phyloP scores from a whole-genome alignment of 1,140 invertebrate species.

The Paraescarpia echinospica region DNA sequence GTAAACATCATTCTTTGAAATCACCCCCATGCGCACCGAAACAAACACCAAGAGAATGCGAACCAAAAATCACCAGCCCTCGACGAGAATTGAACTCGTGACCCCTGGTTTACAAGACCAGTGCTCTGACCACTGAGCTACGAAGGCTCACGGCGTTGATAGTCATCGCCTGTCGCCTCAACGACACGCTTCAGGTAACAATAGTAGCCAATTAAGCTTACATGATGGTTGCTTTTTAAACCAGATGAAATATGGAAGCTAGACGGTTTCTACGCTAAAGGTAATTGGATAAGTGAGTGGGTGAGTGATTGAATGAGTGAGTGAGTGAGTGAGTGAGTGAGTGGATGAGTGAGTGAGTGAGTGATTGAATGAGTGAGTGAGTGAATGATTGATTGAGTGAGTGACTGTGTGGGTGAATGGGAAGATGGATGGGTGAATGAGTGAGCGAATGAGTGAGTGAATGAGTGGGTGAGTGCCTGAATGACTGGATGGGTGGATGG shows the following conservation, averaged over 20 bases:
- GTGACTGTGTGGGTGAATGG: not conserved
- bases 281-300: not conserved
- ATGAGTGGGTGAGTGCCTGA: not conserved
- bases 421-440: not conserved
- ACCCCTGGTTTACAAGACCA: slow-evolving; percentile 3
- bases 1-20: too few species aligned
- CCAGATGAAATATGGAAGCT: too few species aligned
- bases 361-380: not conserved
- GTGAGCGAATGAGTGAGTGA: not conserved
- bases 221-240: too few species aligned
- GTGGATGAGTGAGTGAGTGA: not conserved
- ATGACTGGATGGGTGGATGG: not conserved
- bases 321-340: not conserved
- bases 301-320: not conserved
- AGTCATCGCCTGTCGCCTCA: not conserved
- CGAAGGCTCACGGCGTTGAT: too few species aligned
- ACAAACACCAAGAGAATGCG: not conserved
- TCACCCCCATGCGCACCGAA: too few species aligned
- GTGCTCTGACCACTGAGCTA: too few species aligned
- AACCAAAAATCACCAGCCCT: not conserved
- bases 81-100: slow-evolving; percentile 3
- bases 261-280: too few species aligned
- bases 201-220: too few species aligned
- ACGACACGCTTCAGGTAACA: not conserved
- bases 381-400: not conserved